Conservation (phyloP, 2,888 invertebrate genomes). For the Kryphioiulus occultus region DNA sequence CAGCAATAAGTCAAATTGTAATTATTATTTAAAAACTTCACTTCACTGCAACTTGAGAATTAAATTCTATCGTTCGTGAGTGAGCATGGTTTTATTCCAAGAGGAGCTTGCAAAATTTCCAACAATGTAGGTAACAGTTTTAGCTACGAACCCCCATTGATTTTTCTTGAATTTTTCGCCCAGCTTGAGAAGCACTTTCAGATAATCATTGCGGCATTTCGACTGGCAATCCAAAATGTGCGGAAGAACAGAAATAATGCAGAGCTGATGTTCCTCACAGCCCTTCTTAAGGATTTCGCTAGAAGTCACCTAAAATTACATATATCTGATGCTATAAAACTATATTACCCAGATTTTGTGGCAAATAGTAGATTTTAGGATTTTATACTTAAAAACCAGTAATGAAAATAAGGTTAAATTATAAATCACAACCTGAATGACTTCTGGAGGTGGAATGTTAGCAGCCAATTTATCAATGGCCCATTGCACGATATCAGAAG, state of each 20-base stretch:
- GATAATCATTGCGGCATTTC: slow-evolving; percentile 86
- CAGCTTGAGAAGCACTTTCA: slow-evolving; percentile 74
- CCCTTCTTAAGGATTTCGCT: slow-evolving; percentile 73
- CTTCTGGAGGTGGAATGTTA: slow-evolving; percentile 88
- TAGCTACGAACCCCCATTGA: slow-evolving; percentile 82
- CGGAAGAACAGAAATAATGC: slow-evolving; percentile 90
- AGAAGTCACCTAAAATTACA: slow-evolving; percentile 56
- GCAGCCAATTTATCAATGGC: slow-evolving; percentile 87
- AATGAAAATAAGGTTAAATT: neutral
- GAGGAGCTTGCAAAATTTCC: too few relatives aligned
- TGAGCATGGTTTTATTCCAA: too few relatives aligned
- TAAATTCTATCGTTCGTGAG: too few relatives aligned
- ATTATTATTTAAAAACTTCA: too few relatives aligned
- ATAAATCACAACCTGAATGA: slow-evolving; percentile 71
- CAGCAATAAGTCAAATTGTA: too few relatives aligned
- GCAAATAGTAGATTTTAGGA: too few relatives aligned
- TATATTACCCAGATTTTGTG: too few relatives aligned
- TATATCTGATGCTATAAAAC: neutral
- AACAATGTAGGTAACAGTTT: too few relatives aligned
- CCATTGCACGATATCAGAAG: slow-evolving; percentile 88
- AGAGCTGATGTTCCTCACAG: slow-evolving; percentile 87
- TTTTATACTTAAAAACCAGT: neutral
- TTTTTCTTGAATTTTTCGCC: slow-evolving; percentile 94
- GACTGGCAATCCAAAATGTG: slow-evolving; percentile 96
- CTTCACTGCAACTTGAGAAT: too few relatives aligned